A percentile compares a stretch with the other conserved stretches of the same genome.
These are phyloP conservation scores for Temnothorax nylanderi DNA, from an alignment of 1,140 invertebrate species.

Conservation along the genomic window DNA sequence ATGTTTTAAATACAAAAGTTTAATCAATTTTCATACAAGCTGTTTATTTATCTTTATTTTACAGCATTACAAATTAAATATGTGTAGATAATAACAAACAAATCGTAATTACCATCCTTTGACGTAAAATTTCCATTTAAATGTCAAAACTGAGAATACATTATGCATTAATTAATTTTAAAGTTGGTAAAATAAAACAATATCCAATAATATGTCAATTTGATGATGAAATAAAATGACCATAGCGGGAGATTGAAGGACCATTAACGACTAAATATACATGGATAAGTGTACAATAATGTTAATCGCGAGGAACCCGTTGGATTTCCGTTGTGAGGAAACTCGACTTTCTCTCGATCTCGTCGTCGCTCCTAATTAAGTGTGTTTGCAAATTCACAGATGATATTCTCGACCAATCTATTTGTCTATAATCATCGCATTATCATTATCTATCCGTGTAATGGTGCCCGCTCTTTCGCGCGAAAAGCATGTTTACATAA, in stretches of 20 bases:
- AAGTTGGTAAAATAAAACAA: neutral
- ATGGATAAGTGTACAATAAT: constrained; percentile 65
- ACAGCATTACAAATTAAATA: neutral
- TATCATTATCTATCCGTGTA: constrained; percentile 36
- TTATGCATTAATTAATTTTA: constrained; percentile 7
- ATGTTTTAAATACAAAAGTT: neutral
- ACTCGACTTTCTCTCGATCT: constrained; percentile 25
- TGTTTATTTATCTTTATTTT: neutral
- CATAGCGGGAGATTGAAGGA: constrained; percentile 41
- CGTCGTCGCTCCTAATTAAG: constrained; percentile 49
- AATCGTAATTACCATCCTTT: neutral
- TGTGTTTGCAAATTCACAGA: constrained; percentile 59
- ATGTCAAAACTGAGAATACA: neutral
- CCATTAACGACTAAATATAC: constrained; percentile 51
- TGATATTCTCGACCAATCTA: constrained; percentile 82
- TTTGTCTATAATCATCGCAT: constrained; percentile 77
- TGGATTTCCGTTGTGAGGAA: constrained; percentile 41
- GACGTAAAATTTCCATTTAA: neutral
- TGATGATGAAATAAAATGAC: constrained; percentile 27
- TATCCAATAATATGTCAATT: neutral
- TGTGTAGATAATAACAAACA: neutral
- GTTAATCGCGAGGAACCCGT: constrained; percentile 30
- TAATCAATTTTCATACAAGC: neutral
- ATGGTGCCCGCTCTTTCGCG: constrained; percentile 32
- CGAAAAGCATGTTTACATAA: constrained; percentile 31